phyloP scores from a whole-genome alignment of 2,797 vertebrate genomes.

The Hydrocynus forskahlii region DNA sequence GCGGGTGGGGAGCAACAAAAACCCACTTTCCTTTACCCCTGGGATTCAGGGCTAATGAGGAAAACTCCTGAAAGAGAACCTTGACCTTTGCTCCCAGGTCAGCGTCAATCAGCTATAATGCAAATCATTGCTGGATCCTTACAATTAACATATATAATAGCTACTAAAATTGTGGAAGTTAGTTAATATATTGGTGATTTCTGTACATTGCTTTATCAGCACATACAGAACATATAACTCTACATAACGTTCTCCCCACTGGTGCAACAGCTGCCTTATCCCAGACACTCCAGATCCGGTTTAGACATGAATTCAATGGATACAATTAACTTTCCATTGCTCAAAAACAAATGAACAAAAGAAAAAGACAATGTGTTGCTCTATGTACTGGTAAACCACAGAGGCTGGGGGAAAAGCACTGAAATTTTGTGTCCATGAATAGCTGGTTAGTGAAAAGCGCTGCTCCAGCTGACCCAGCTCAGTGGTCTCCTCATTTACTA shows the following conservation, averaged over 20 bases:
- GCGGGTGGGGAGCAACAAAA: background rate
- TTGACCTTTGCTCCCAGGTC: conserved; percentile 24
- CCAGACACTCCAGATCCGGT: background rate
- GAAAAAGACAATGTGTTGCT: background rate
- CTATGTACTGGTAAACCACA: background rate
- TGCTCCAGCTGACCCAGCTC: conserved; percentile 20
- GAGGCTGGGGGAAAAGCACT: background rate
- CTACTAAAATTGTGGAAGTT: background rate
- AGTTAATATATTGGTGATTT: background rate
- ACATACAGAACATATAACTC: background rate
- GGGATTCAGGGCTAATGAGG: conserved; percentile 36
- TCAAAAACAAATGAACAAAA: conserved; percentile 2
- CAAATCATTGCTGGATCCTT: background rate
- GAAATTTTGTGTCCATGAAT: background rate
- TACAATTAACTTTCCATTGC: background rate
- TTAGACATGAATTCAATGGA: background rate
- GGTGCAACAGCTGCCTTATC: background rate
- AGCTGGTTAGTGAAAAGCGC: conserved; percentile 8
- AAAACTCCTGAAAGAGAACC: conserved; percentile 28
- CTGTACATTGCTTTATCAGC: background rate
- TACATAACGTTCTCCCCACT: background rate
- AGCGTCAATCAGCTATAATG: background rate
- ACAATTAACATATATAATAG: background rate
- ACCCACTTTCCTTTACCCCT: conserved; percentile 38
- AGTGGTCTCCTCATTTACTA: conserved; percentile 18